A percentile compares a stretch with the other conserved stretches of the same genome.
Conservation (phyloP, 2,888 invertebrate species). For the Dusona sp. region DNA sequence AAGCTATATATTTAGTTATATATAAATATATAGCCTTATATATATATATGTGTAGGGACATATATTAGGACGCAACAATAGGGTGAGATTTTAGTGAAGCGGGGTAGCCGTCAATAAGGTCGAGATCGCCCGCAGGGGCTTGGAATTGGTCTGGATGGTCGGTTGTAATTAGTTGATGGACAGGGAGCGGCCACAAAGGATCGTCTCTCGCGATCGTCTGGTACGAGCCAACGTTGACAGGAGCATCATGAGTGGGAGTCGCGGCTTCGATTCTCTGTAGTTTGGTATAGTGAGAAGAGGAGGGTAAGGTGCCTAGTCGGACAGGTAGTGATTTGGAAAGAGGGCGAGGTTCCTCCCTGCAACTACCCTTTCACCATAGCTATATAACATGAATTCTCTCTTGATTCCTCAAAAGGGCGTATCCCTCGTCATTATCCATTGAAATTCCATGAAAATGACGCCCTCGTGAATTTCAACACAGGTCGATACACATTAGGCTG, state of each 20-base stretch:
- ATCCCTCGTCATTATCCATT: not conserved
- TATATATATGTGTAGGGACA: not conserved
- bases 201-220: slow-evolving; percentile 43
- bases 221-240: slow-evolving; percentile 48
- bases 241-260: slow-evolving; percentile 8
- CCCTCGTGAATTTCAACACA: not conserved
- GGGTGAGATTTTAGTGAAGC: slow-evolving; percentile 37
- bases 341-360: slow-evolving; percentile 55
- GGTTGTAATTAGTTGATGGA: slow-evolving; percentile 70
- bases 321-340: slow-evolving; percentile 66
- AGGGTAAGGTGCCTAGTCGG: slow-evolving; percentile 51
- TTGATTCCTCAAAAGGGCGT: not conserved
- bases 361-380: not conserved
- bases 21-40: not conserved
- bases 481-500: slow-evolving; percentile 4
- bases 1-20: slow-evolving; percentile 9
- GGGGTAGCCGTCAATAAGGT: slow-evolving; percentile 50
- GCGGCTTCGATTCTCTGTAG: slow-evolving; percentile 46
- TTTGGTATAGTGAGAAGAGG: slow-evolving; percentile 42
- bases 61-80: slow-evolving; percentile 13
- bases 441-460: not conserved
- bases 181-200: slow-evolving; percentile 65
- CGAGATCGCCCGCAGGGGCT: slow-evolving; percentile 52
- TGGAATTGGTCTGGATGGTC: slow-evolving; percentile 56
- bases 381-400: not conserved